A percentile compares a stretch with the other conserved stretches of the same genome.
Conservation (phyloP, 30 jellyfish, hydroid and myxozoan species). For the Aurelia aurita region DNA sequence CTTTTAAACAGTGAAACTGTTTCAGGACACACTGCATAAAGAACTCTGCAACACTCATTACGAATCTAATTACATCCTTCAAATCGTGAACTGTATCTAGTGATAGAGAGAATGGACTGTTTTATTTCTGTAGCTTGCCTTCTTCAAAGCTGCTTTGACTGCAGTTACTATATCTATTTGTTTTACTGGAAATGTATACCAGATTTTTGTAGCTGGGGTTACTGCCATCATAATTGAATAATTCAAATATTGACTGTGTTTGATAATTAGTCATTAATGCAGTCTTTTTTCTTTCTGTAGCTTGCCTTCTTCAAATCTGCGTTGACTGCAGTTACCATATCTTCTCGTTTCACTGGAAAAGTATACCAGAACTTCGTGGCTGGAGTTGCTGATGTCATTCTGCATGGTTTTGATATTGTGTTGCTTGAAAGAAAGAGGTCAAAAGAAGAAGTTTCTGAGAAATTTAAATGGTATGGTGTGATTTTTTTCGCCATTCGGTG, state of each 20-base stretch:
- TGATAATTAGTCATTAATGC: too few species aligned
- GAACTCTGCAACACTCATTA: too few species aligned
- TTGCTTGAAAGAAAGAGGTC: conserved; percentile 3
- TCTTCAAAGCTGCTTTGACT: conserved; percentile 23
- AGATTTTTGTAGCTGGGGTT: conserved; percentile 47
- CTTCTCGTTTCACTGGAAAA: conserved; percentile 55
- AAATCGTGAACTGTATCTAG: too few species aligned
- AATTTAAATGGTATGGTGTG: conserved; percentile 59
- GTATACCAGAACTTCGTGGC: conserved; percentile 52
- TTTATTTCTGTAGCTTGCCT: conserved; percentile 21
- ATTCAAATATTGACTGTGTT: background rate
- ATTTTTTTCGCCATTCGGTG: background rate
- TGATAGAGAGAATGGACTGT: too few species aligned
- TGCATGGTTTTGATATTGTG: conserved; percentile 47
- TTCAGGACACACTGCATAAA: too few species aligned
- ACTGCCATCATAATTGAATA: conserved; percentile 27
- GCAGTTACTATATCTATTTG: conserved; percentile 27
- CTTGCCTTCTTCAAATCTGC: conserved; percentile 58
- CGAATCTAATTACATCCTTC: too few species aligned
- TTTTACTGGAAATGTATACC: conserved; percentile 31
- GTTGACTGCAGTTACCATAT: conserved; percentile 17
- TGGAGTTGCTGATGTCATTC: conserved; percentile 39
- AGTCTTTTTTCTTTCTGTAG: background rate
- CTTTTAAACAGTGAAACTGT: too few species aligned
- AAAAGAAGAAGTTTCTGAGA: conserved; percentile 15